phyloP scores from a whole-genome alignment of 2,113 vertebrate species.

The Numenius arquata region DNA sequence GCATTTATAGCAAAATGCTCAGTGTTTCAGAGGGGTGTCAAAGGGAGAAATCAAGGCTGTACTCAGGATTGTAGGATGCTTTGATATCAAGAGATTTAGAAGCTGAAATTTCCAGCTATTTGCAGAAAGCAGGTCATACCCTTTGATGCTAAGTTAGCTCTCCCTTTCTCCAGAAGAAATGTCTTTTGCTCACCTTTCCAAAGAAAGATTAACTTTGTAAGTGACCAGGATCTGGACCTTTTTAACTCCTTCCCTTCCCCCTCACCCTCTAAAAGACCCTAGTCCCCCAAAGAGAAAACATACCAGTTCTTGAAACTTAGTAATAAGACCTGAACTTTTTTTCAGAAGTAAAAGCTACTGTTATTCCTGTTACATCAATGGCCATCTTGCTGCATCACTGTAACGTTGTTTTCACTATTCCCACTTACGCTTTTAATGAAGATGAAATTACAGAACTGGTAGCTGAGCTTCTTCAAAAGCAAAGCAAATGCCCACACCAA shows the following conservation, averaged over 20 bases:
- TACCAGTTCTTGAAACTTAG: not conserved
- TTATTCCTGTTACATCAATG: not conserved
- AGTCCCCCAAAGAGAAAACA: not conserved
- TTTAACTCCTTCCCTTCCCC: not conserved
- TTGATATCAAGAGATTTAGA: not conserved
- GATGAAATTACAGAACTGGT: not conserved
- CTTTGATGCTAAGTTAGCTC: not conserved
- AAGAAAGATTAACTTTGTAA: not conserved
- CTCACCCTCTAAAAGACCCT: rapidly evolving
- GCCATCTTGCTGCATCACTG: not conserved
- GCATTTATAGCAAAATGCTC: not conserved
- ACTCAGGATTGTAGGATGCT: not conserved
- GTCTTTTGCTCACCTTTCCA: not conserved
- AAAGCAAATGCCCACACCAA: not conserved
- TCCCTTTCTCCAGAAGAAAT: not conserved
- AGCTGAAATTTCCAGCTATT: not conserved
- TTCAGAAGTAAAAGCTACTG: not conserved
- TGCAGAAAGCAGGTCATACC: not conserved
- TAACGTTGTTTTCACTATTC: not conserved
- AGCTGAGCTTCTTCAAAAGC: not conserved
- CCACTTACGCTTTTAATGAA: not conserved
- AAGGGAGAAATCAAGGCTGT: not conserved
- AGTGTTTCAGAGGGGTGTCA: not conserved
- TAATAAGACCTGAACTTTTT: not conserved
- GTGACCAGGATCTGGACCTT: not conserved